phyloP scores from a whole-genome alignment of 2,797 vertebrate species.

The Falco novaeseelandiae region DNA sequence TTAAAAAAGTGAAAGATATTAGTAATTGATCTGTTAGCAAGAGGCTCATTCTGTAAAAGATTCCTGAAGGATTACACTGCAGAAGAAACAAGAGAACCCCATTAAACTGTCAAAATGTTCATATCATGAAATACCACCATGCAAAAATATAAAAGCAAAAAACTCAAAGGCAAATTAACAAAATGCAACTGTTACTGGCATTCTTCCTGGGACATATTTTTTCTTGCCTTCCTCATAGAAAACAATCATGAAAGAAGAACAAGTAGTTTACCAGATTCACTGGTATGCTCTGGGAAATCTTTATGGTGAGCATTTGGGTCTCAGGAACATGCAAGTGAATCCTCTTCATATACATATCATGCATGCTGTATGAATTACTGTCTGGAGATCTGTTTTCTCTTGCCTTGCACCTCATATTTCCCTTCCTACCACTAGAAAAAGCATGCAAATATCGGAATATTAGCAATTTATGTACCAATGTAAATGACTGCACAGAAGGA shows the following conservation, averaged over 20 bases:
- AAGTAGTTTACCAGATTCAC: not conserved
- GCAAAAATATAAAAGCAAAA: not conserved
- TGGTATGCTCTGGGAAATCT: not conserved
- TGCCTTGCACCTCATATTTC: not conserved
- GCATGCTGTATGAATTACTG: not conserved
- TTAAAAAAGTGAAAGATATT: not conserved
- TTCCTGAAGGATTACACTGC: not conserved
- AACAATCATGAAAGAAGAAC: constrained; percentile 2
- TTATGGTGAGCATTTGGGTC: not conserved
- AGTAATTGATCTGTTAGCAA: not conserved
- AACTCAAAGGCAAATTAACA: not conserved
- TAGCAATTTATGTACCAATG: not conserved
- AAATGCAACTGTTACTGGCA: not conserved
- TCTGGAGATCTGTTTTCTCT: not conserved
- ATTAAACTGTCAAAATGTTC: constrained; percentile 1
- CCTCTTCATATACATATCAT: not conserved
- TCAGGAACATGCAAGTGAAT: not conserved
- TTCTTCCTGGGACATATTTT: not conserved
- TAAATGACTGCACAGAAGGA: not conserved
- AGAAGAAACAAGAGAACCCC: not conserved
- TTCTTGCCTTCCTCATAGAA: not conserved
- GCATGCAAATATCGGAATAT: not conserved
- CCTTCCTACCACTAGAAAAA: not conserved
- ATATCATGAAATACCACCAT: not conserved
- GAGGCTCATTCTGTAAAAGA: not conserved